Conservation (phyloP, 2,888 invertebrate species). For the Epiblema foenella region DNA sequence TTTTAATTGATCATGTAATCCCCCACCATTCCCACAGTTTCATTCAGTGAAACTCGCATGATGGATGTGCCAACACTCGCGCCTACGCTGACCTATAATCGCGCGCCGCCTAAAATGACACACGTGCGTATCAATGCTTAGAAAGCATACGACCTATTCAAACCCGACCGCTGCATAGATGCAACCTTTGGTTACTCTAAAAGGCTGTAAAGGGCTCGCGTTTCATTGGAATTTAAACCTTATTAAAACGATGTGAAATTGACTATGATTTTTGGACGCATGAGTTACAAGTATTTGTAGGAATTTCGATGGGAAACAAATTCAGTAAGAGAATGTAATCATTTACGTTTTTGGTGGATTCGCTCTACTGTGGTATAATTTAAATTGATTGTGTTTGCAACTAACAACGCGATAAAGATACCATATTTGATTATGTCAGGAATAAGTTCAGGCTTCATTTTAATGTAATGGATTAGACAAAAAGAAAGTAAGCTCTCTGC, state of each 20-base stretch:
- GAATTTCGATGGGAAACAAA: constrained; percentile 1
- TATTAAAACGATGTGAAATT: background rate
- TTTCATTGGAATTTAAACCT: background rate
- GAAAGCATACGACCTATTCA: background rate
- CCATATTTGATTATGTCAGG: no score
- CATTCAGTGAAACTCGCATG: constrained; percentile 31
- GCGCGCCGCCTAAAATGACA: background rate
- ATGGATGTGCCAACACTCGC: constrained; percentile 30
- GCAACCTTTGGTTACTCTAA: background rate
- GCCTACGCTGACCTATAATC: constrained; percentile 34
- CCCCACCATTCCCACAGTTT: constrained; percentile 9
- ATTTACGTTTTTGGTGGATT: background rate
- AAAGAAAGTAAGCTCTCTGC: no score
- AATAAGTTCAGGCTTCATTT: no score
- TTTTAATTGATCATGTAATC: constrained; percentile 32
- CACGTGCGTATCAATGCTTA: background rate
- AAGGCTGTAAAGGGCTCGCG: background rate
- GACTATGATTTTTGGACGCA: background rate
- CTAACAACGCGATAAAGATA: no score
- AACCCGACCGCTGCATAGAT: constrained; percentile 3
- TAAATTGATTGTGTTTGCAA: no score
- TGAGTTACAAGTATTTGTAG: background rate
- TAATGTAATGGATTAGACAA: no score
- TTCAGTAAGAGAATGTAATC: background rate
- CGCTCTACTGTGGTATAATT: no score